Conservation (phyloP, 2,797 vertebrate genomes). For the Centropyge bicolor region DNA sequence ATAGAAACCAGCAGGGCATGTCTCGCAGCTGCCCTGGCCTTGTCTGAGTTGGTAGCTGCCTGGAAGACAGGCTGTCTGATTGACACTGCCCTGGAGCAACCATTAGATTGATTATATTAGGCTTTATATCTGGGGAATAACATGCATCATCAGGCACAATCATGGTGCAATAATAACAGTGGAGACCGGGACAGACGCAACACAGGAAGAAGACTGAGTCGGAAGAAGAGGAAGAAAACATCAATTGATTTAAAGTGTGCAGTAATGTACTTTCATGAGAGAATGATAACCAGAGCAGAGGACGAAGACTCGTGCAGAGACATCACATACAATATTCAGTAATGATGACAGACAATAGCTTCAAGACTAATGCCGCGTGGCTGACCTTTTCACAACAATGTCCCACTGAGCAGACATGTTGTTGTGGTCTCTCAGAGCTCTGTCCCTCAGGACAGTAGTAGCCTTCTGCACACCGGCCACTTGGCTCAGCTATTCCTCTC, state of each 20-base stretch:
- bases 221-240: conserved; percentile 18
- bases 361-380: conserved; percentile 29
- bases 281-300: conserved; percentile 20
- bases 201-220: conserved; percentile 8
- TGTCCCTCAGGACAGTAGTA: conserved; percentile 90
- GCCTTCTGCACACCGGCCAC: conserved; percentile 86
- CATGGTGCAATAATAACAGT: conserved; percentile 11
- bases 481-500: conserved; percentile 80
- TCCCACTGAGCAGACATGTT: conserved; percentile 81
- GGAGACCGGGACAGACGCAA: conserved; percentile 3
- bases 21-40: conserved; percentile 85
- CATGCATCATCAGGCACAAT: conserved; percentile 28
- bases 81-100: conserved; percentile 81
- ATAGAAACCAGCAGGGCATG: conserved; percentile 81
- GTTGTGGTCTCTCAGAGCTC: conserved; percentile 75
- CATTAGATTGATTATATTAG: conserved; percentile 41
- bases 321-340: conserved; percentile 49
- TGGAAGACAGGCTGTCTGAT: conserved; percentile 80
- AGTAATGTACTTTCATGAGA: conserved; percentile 31
- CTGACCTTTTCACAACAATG: conserved; percentile 85
- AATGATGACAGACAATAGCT: conserved; percentile 59
- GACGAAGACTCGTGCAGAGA: conserved; percentile 26
- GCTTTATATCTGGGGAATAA: conserved; percentile 27
- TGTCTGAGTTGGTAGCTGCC: conserved; percentile 87
- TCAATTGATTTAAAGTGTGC: conserved; percentile 6